A percentile compares a stretch with the other conserved stretches of the same genome.
phyloP scores from a whole-genome alignment of 2,113 vertebrate species.

The Acanthisitta chloris region DNA sequence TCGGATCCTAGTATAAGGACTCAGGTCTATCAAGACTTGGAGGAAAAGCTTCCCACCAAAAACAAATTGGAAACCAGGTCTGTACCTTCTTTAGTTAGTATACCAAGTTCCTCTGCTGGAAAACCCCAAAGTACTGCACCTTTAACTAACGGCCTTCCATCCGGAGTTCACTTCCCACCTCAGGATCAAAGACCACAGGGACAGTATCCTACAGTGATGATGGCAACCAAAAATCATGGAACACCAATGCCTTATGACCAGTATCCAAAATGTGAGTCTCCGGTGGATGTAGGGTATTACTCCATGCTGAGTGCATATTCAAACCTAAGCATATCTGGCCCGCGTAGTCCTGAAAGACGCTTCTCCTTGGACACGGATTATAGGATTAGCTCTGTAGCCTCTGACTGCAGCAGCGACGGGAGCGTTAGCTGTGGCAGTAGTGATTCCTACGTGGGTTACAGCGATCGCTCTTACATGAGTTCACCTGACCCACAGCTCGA shows the following conservation, averaged over 20 bases:
- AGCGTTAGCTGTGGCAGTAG: slow-evolving; percentile 89
- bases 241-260: slow-evolving; percentile 83
- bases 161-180: slow-evolving; percentile 78
- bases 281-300: slow-evolving; percentile 89
- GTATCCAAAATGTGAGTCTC: slow-evolving; percentile 93
- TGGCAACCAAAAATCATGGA: slow-evolving; percentile 82
- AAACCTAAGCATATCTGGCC: slow-evolving; percentile 81
- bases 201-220: slow-evolving; percentile 77
- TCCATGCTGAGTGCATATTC: slow-evolving; percentile 88
- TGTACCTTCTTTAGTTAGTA: slow-evolving; percentile 80
- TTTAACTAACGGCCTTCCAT: slow-evolving; percentile 81
- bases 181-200: slow-evolving; percentile 85
- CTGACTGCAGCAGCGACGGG: slow-evolving; percentile 94
- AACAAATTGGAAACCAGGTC: slow-evolving; percentile 86
- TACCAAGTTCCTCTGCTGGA: slow-evolving; percentile 73
- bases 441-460: slow-evolving; percentile 86
- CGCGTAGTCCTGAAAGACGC: slow-evolving; percentile 85
- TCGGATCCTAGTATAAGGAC: slow-evolving; percentile 91
- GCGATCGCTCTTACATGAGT: slow-evolving; percentile 83
- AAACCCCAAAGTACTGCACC: slow-evolving; percentile 81
- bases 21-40: slow-evolving; percentile 89
- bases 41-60: slow-evolving; percentile 92
- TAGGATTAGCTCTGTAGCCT: slow-evolving; percentile 85
- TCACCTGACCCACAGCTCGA: slow-evolving; percentile 85
- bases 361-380: slow-evolving; percentile 87